A percentile compares a stretch with the other conserved stretches of the same genome.
phyloP scores from a whole-genome alignment of 2,888 invertebrate genomes.

The Escarpia spicata region DNA sequence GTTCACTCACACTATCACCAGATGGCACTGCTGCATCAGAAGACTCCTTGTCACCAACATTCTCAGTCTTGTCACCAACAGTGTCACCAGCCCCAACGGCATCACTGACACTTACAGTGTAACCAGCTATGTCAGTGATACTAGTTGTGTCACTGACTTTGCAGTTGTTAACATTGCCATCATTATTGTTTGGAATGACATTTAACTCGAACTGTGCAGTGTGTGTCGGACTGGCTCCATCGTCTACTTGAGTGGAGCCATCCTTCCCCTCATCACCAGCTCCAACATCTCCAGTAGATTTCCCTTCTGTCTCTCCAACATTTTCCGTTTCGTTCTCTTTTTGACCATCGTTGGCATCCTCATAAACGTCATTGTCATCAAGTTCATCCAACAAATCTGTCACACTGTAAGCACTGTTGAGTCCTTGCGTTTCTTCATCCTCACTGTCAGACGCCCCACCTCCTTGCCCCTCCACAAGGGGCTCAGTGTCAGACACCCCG shows the following conservation, averaged over 20 bases:
- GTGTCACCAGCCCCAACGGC: background rate
- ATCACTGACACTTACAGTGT: background rate
- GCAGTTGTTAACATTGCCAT: background rate
- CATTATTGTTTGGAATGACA: background rate
- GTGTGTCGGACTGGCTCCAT: background rate
- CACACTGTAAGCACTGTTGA: conserved; percentile 25
- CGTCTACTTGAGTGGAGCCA: background rate
- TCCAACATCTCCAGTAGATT: background rate
- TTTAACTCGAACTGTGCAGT: background rate
- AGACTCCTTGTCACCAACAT: background rate
- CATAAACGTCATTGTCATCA: background rate
- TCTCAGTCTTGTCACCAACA: background rate
- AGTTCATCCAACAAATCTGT: conserved; percentile 29
- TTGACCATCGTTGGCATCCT: background rate
- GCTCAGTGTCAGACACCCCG: no score
- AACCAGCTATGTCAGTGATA: background rate
- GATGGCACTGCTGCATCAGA: background rate
- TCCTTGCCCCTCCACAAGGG: background rate
- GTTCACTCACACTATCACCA: background rate
- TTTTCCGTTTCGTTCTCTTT: background rate
- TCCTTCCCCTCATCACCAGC: background rate
- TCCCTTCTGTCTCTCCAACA: background rate
- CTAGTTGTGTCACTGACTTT: background rate
- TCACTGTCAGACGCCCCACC: conserved; percentile 4
- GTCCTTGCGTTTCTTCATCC: conserved; percentile 22